Conservation (phyloP, 2,888 invertebrate genomes). For the Alitta virens region DNA sequence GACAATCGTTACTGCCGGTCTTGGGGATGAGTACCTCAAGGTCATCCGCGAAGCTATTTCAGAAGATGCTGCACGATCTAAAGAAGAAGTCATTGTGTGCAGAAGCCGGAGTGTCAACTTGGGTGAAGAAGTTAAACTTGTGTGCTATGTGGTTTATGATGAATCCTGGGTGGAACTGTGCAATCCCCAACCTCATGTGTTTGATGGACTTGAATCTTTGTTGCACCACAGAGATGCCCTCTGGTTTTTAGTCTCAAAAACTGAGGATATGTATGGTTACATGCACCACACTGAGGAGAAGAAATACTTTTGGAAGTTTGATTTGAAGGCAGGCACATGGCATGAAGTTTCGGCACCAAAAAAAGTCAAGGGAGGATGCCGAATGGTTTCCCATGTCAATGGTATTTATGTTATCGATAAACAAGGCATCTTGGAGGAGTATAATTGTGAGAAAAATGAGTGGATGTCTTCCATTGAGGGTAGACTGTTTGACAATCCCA, state of each 20-base stretch:
- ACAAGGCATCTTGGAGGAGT: constrained; percentile 12
- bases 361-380: constrained; percentile 2
- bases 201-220: constrained; percentile 11
- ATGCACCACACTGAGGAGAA: constrained; percentile 10
- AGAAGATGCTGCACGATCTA: background rate
- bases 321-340: constrained; percentile 1
- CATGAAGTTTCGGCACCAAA: background rate
- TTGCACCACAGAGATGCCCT: constrained; percentile 2
- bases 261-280: constrained; percentile 21
- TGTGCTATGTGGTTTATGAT: constrained; percentile 15
- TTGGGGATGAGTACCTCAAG: background rate
- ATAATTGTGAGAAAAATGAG: background rate
- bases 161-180: constrained; percentile 16
- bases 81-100: constrained; percentile 16
- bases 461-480: background rate
- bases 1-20: background rate
- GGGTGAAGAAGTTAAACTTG: constrained; percentile 14
- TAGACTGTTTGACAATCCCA: constrained; percentile 9
- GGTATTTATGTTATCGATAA: constrained; percentile 16
- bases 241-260: constrained; percentile 12
- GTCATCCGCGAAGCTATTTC: background rate
- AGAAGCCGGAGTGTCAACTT: constrained; percentile 13
- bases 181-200: constrained; percentile 4
- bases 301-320: constrained; percentile 10
- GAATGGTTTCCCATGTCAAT: constrained; percentile 13